phyloP scores from a whole-genome alignment of 1,140 invertebrate genomes.

The Apocrypta bakeri region DNA sequence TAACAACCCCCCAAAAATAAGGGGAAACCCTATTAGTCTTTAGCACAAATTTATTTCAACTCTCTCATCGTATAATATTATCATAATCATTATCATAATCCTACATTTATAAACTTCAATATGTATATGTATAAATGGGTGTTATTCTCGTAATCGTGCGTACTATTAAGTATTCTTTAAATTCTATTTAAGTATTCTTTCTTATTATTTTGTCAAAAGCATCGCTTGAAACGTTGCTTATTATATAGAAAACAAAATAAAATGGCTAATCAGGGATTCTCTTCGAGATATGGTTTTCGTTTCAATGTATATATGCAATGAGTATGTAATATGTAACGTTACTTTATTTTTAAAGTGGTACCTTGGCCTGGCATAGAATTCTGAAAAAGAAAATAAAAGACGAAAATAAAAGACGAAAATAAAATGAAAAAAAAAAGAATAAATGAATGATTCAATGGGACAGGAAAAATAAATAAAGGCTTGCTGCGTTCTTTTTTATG shows the following conservation, averaged over 20 bases:
- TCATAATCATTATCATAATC: not conserved
- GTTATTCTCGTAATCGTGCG: no score
- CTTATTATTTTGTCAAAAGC: no score
- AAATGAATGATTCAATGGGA: not conserved
- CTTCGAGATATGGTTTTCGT: constrained; percentile 11
- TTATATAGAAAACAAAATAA: constrained; percentile 18
- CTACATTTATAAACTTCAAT: not conserved
- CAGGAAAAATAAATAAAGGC: constrained; percentile 21
- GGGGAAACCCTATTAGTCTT: constrained; percentile 39
- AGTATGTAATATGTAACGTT: constrained; percentile 40
- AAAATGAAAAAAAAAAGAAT: constrained; percentile 32
- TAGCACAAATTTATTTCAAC: not conserved
- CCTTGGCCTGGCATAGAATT: constrained; percentile 33
- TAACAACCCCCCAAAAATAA: constrained; percentile 71
- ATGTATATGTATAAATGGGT: no score
- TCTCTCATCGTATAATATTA: not conserved
- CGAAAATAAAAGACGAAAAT: constrained; percentile 38
- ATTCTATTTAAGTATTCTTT: no score
- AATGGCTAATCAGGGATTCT: constrained; percentile 1
- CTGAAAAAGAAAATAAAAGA: constrained; percentile 52
- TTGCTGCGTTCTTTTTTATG: not conserved
- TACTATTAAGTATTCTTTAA: no score
- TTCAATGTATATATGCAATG: constrained; percentile 19
- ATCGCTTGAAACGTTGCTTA: no score
- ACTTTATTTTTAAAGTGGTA: constrained; percentile 40